Conservation (phyloP, 2,888 invertebrate genomes). For the Morinoia aosen region DNA sequence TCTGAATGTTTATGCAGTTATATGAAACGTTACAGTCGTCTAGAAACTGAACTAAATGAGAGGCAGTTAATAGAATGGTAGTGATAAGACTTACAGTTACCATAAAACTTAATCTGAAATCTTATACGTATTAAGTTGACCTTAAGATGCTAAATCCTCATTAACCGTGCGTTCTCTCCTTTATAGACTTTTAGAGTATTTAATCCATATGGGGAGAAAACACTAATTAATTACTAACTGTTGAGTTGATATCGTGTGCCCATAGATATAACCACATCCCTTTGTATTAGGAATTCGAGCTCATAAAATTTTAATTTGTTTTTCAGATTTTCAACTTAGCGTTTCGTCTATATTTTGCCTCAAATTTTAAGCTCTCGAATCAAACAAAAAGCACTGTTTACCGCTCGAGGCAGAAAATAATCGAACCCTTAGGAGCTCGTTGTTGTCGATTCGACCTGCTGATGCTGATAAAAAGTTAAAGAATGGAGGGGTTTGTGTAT, state of each 20-base stretch:
- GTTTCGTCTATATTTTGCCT: neutral
- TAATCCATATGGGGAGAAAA: neutral
- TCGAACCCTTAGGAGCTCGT: too few relatives aligned
- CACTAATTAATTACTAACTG: neutral
- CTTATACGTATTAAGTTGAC: neutral
- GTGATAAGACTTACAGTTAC: too few relatives aligned
- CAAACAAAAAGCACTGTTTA: neutral
- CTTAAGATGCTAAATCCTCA: too few relatives aligned
- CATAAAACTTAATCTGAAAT: neutral
- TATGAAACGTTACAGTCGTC: too few relatives aligned
- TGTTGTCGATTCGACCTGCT: too few relatives aligned
- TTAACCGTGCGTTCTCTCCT: too few relatives aligned
- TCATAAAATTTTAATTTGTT: neutral
- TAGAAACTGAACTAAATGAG: too few relatives aligned
- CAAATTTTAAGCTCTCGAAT: neutral
- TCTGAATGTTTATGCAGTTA: too few relatives aligned
- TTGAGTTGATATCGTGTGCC: neutral
- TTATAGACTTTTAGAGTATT: neutral
- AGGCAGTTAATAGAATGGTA: too few relatives aligned
- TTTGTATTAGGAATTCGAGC: neutral
- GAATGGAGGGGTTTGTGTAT: too few relatives aligned
- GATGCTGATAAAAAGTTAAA: too few relatives aligned
- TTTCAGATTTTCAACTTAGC: neutral
- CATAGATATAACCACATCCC: neutral
- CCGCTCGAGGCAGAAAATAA: too few relatives aligned